phyloP scores from a whole-genome alignment of 2,888 invertebrate species.

The Schizotus pectinicornis region DNA sequence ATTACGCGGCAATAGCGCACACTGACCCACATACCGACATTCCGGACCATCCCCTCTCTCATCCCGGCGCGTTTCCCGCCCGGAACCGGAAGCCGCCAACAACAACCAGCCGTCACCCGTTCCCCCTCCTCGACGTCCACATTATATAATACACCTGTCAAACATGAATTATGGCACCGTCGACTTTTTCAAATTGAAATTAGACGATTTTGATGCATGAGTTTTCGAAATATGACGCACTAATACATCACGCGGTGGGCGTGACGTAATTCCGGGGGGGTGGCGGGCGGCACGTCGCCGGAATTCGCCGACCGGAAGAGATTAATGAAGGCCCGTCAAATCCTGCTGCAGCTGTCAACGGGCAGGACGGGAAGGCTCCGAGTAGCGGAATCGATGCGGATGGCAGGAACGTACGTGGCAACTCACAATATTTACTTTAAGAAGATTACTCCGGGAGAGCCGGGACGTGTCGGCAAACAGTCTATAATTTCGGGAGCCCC shows the following conservation, averaged over 20 bases:
- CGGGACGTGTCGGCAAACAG: constrained; percentile 20
- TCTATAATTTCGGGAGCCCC: not conserved
- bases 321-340: constrained; percentile 21
- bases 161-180: constrained; percentile 13
- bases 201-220: constrained; percentile 8
- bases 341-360: constrained; percentile 24
- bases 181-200: constrained; percentile 22
- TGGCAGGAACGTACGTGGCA: constrained; percentile 22
- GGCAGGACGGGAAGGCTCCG: constrained; percentile 1
- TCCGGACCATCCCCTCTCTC: constrained; percentile 3
- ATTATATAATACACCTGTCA: constrained; percentile 18
- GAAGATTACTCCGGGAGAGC: constrained; percentile 17
- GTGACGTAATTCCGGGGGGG: constrained; percentile 5
- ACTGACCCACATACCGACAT: constrained; percentile 16
- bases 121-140: constrained; percentile 2
- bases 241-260: constrained; percentile 6
- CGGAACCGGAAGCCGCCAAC: constrained; percentile 12
- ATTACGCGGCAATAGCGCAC: constrained; percentile 11
- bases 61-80: constrained; percentile 1
- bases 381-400: constrained; percentile 20
- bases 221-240: not conserved
- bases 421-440: constrained; percentile 29
- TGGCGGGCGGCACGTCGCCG: not conserved
- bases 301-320: constrained; percentile 7
- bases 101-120: constrained; percentile 8